A percentile compares a stretch with the other conserved stretches of the same genome.
Conservation (phyloP, 2,113 vertebrate species). For the Poeciliopsis prolifica region DNA sequence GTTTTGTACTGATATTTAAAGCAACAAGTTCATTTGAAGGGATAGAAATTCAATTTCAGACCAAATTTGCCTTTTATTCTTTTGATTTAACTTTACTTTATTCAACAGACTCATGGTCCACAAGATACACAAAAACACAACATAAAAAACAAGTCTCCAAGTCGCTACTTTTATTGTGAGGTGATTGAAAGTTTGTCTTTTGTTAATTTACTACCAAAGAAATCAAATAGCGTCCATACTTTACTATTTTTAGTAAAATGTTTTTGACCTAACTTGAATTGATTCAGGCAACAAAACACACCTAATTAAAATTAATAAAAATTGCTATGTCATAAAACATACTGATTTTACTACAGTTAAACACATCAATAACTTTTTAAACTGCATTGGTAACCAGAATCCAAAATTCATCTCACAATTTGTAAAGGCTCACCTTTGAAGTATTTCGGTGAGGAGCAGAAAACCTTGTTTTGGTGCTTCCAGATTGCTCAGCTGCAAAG, state of each 20-base stretch:
- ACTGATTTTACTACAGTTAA: too few species aligned
- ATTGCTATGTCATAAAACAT: too few species aligned
- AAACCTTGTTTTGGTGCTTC: slow-evolving; percentile 91
- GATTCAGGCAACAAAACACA: neutral
- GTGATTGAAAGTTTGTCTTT: neutral
- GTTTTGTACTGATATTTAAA: neutral
- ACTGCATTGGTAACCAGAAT: neutral
- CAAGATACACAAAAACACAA: too few species aligned
- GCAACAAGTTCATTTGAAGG: neutral
- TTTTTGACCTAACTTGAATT: neutral
- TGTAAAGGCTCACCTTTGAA: slow-evolving; percentile 83
- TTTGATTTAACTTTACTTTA: too few species aligned
- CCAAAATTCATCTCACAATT: too few species aligned
- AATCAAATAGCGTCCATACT: too few species aligned
- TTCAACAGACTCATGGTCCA: too few species aligned
- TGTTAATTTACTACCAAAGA: neutral
- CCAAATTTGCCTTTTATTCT: neutral
- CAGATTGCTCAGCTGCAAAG: slow-evolving; percentile 81
- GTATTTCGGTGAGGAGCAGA: slow-evolving; percentile 87
- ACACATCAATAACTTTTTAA: too few species aligned
- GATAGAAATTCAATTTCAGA: neutral
- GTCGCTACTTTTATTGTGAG: neutral
- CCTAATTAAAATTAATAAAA: too few species aligned
- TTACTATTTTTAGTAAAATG: neutral
- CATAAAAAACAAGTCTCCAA: too few species aligned